Conservation (phyloP, 53 echinoderm and acorn worm genomes). For the Arbacia lixula region DNA sequence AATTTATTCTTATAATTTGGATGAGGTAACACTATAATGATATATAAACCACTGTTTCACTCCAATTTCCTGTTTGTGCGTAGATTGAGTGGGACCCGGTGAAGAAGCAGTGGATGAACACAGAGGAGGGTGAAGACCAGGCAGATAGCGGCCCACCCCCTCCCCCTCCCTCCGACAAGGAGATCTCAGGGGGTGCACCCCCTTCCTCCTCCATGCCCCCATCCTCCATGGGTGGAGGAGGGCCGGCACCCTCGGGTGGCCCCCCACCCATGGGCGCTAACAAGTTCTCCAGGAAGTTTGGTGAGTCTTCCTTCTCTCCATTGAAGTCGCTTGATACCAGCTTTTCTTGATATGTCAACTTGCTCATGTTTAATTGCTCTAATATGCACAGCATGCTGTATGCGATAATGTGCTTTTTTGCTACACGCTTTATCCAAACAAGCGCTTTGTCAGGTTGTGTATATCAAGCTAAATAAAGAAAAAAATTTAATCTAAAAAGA, state of each 20-base stretch:
- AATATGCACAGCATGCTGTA: too few species aligned
- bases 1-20: too few species aligned
- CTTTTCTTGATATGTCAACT: too few species aligned
- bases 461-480: too few species aligned
- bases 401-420: too few species aligned
- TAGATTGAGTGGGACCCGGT: conserved; percentile 94
- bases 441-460: too few species aligned
- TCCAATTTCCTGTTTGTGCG: too few species aligned
- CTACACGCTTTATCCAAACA: too few species aligned
- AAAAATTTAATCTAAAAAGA: too few species aligned
- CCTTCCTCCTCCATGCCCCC: conserved; percentile 34
- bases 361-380: neutral
- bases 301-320: conserved; percentile 39
- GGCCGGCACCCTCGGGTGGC: conserved; percentile 23
- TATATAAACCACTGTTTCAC: too few species aligned
- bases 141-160: conserved; percentile 66
- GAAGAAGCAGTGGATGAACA: conserved; percentile 85
- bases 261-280: conserved; percentile 74
- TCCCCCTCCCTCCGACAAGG: conserved; percentile 80
- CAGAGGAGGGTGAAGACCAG: conserved; percentile 55
- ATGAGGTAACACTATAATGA: too few species aligned
- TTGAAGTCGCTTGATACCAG: too few species aligned
- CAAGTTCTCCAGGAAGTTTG: conserved; percentile 81
- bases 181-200: conserved; percentile 54
- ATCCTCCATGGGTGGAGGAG: conserved; percentile 6